Base-by-base conservation (phyloP, 2,797 vertebrate species). In the Australoheros facetus region DNA sequence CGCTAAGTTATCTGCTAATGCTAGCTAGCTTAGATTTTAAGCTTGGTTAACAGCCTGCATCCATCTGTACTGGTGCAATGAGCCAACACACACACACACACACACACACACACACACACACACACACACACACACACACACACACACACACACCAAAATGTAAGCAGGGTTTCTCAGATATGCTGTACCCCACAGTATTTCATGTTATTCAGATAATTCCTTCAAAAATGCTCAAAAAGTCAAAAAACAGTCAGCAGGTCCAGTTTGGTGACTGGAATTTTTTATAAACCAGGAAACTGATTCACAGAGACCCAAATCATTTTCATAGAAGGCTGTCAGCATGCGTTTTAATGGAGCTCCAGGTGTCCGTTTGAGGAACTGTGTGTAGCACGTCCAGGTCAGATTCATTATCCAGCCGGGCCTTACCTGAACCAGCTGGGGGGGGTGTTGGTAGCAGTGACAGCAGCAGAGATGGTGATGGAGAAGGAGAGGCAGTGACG, bases 21-120 rank as follows among this genome's bases (percentile, higher is more conserved):
- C 14, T 48, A 48, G 16, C 42, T 30, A 39, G 28, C 0, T 3
- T 51, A 19, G 16, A 48, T 66, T 0, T 28, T 10, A 66, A 12
- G 16, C 16, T 48, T 16, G 59, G 3, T 48, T 66, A 28, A 9
- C 16, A 7, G 62, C 16, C 0, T 28, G 9, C 11, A 66, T 19
- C 14, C 39, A 48, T 48, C 39, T 64, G 21, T 26, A 1, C 16
- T 42, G 23, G 23, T 23, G 0, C 13, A 62, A 16, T 0, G 0
- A 23, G 30, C 4, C 30, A 32, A 26, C 30, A 30, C 30, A 30
- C 30, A 30, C 30, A 30, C 30, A 30, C 30, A 30, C 30, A 30
- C 30, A 30, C 30, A 30, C 30, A 30, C 30, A 30, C 30, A 30
- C 30, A 30, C 30, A 30, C 30, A 30, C 30, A 30, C 30, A 30